These are phyloP conservation scores for Drosophila sturtevanti DNA, from an alignment of 1,140 invertebrate species.

Conservation along the genomic window DNA sequence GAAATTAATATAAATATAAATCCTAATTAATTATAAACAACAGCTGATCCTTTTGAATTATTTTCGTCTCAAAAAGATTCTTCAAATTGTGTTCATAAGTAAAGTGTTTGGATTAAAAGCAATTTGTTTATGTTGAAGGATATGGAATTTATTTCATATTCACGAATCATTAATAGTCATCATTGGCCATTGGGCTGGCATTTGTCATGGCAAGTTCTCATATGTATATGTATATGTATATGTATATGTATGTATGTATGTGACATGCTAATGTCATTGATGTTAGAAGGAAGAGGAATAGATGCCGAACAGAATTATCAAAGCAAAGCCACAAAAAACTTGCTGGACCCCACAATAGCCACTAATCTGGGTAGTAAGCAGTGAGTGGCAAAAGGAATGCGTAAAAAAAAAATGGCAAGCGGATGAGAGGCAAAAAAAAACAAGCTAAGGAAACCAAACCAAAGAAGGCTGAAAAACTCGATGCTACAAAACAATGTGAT, in stretches of 20 bases:
- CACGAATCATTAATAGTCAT: neutral
- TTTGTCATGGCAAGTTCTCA: slow-evolving; percentile 13
- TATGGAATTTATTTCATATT: neutral
- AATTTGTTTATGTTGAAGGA: too few species aligned
- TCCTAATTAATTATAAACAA: too few species aligned
- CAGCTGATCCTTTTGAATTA: too few species aligned
- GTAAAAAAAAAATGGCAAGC: neutral
- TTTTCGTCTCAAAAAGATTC: too few species aligned
- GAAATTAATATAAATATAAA: too few species aligned
- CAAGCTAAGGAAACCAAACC: neutral
- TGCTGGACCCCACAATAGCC: slow-evolving; percentile 26
- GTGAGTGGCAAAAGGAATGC: neutral
- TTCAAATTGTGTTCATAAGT: too few species aligned
- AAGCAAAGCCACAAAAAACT: slow-evolving; percentile 52
- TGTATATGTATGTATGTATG: too few species aligned
- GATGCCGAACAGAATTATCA: slow-evolving; percentile 41
- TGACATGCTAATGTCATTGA: slow-evolving; percentile 49
- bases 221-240: too few species aligned
- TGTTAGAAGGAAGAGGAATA: slow-evolving; percentile 4
- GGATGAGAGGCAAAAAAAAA: neutral
- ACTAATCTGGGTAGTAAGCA: slow-evolving; percentile 35
- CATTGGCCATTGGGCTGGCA: neutral
- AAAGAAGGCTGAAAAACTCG: slow-evolving; percentile 11
- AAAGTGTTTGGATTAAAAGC: too few species aligned
- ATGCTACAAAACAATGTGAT: slow-evolving; percentile 1